These are phyloP conservation scores for Merodon equestris DNA, from an alignment of 2,888 invertebrate genomes.

Conservation along the genomic window DNA sequence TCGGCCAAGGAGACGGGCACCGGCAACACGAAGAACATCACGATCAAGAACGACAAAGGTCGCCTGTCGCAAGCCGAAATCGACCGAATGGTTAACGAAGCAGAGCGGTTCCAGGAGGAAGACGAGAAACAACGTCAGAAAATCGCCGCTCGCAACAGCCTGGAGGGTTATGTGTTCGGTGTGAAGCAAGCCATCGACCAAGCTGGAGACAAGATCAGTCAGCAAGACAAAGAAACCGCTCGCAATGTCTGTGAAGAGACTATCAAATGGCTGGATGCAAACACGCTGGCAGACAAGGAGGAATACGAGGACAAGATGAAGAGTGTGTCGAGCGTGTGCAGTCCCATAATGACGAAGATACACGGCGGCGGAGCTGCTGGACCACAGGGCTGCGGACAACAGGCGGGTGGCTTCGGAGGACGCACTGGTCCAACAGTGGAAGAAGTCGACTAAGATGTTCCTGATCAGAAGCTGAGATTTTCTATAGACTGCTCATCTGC, in stretches of 20 bases:
- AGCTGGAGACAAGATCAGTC: conserved; percentile 82
- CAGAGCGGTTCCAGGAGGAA: conserved; percentile 85
- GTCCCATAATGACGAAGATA: conserved; percentile 80
- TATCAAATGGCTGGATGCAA: conserved; percentile 86
- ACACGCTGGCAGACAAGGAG: conserved; percentile 86
- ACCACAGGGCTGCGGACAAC: conserved; percentile 78
- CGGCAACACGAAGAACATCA: conserved; percentile 85
- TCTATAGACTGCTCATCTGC: too few species aligned
- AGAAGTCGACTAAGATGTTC: conserved; percentile 71
- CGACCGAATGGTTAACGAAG: conserved; percentile 86
- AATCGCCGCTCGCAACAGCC: conserved; percentile 84
- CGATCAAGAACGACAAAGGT: conserved; percentile 89
- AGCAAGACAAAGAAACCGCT: conserved; percentile 85
- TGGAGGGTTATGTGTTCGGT: conserved; percentile 85
- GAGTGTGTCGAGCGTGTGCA: conserved; percentile 77
- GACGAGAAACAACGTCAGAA: conserved; percentile 84
- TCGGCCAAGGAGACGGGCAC: conserved; percentile 85
- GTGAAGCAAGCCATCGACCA: conserved; percentile 85
- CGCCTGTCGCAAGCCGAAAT: conserved; percentile 88
- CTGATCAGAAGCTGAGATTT: background rate
- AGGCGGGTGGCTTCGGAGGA: conserved; percentile 82
- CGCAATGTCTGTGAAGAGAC: conserved; percentile 83
- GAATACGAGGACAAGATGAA: conserved; percentile 80
- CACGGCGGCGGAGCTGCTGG: conserved; percentile 68
- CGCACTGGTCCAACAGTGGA: conserved; percentile 71